Evolutionary conservation across 2,888 invertebrate genomes (phyloP), one percentile per base, ranked within the genome.

Genomic region (Hypomecis atomaria): DNA sequence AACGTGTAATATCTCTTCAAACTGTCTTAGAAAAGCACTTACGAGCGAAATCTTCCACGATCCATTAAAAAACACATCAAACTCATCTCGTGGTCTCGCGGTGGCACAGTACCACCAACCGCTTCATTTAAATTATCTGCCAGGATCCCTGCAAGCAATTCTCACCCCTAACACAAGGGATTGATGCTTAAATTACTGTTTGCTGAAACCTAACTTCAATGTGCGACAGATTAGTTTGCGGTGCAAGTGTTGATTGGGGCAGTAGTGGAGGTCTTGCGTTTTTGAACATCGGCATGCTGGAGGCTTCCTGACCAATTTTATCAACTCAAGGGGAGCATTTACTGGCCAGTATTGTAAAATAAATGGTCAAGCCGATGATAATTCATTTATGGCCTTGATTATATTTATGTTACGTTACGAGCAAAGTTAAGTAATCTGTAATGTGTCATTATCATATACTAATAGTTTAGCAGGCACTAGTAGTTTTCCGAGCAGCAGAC

Each of bases 51-150:
- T 64, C 40, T 47, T 54, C 23, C 33, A 40, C 53, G 54, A 59
- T 53, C 52, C 53, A 63, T 56, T 59, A 64, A 70, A 70, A 69
- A 68, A 70, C 60, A 67, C 53, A 66, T 60, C 49, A 65, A 67
- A 64, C 69, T 68, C 71, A 59, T 69, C 65, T 60, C 59, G 62
- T 65, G 55, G 63, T 64, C 37, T 11, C 49, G 65, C 59, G 65
- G 60, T 58, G 65, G 66, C 64, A 62, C 54, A 43, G 57, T 54
- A 58, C 65, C 65, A 66, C 62, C 65, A 66, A 70, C 70, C 69
- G 65, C 72, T 71, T 72, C 69, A 72, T 72, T 68, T 72, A 71
- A 72, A 71, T 70, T 72, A 71, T 71, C 66, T 67, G 66, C 63
- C 59, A 70, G 63, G 62, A 63, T 57, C 33, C 36, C 53, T 43